Conservation (phyloP, 2,797 vertebrate genomes). For the Sebastes variabilis region DNA sequence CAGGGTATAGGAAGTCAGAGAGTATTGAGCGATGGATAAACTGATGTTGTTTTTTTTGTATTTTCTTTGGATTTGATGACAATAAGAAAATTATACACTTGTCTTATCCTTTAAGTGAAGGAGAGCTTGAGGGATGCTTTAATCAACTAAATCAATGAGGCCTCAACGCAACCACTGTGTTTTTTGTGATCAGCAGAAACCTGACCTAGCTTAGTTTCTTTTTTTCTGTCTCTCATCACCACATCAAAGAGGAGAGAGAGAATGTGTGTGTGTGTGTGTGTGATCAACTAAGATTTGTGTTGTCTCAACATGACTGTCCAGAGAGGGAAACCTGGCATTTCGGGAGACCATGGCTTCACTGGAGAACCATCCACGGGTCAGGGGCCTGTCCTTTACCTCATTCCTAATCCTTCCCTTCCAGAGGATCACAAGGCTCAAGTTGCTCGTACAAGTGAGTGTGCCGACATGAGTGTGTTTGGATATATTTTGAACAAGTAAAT, state of each 20-base stretch:
- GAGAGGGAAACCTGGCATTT: constrained; percentile 91
- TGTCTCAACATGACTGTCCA: constrained; percentile 53
- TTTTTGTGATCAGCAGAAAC: not conserved
- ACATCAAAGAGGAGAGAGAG: not conserved
- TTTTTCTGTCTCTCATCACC: not conserved
- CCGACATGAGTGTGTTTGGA: not conserved
- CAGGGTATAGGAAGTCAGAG: not conserved
- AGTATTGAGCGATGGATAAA: not conserved
- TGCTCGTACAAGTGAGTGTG: constrained; percentile 89
- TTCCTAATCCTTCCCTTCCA: constrained; percentile 98
- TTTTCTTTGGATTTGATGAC: not conserved
- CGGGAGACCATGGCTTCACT: constrained; percentile 88
- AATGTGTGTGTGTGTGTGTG: not conserved
- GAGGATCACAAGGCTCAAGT: constrained; percentile 94
- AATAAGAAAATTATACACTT: not conserved
- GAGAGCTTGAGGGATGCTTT: no score
- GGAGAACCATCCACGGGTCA: constrained; percentile 90
- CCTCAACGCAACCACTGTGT: not conserved
- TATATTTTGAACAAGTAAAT: not conserved
- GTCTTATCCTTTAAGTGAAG: not conserved
- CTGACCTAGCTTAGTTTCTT: not conserved
- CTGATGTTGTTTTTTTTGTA: not conserved
- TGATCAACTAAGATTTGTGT: not conserved
- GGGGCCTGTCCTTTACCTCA: constrained; percentile 93
- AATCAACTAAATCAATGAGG: not conserved